phyloP scores from a whole-genome alignment of 2,797 vertebrate species.

The Sebastes taczanowskii region DNA sequence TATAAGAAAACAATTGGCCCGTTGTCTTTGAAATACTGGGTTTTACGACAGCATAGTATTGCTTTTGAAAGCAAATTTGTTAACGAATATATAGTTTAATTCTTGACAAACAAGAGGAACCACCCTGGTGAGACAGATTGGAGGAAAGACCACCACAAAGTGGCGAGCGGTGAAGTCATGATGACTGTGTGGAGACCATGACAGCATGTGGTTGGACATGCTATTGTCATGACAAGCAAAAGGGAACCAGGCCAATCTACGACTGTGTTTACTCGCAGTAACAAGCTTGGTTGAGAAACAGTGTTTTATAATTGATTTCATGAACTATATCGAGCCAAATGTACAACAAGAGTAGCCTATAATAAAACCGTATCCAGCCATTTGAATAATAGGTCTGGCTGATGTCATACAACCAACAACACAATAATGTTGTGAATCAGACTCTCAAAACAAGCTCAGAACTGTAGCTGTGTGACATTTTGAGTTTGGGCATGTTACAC shows the following conservation, averaged over 20 bases:
- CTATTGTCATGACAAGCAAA: constrained; percentile 15
- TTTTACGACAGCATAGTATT: not conserved
- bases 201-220: constrained; percentile 2
- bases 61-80: constrained; percentile 6
- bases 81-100: not conserved
- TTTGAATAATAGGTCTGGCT: not conserved
- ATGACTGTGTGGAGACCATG: constrained; percentile 14
- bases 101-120: constrained; percentile 22
- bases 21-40: not conserved
- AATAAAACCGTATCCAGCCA: not conserved
- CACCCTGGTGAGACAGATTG: constrained; percentile 6
- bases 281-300: not conserved
- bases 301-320: not conserved
- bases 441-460: not conserved
- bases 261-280: constrained; percentile 9
- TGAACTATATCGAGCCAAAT: not conserved
- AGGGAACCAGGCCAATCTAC: not conserved
- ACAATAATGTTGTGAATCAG: not conserved
- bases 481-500: not conserved
- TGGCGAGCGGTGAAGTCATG: not conserved
- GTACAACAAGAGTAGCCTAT: not conserved
- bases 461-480: not conserved
- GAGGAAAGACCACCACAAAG: constrained; percentile 31
- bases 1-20: constrained; percentile 10
- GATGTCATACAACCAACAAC: not conserved